Evolutionary conservation across 2,113 vertebrate genomes (phyloP), one percentile per base, ranked within the genome.

Genomic region (Platysteira castanea): DNA sequence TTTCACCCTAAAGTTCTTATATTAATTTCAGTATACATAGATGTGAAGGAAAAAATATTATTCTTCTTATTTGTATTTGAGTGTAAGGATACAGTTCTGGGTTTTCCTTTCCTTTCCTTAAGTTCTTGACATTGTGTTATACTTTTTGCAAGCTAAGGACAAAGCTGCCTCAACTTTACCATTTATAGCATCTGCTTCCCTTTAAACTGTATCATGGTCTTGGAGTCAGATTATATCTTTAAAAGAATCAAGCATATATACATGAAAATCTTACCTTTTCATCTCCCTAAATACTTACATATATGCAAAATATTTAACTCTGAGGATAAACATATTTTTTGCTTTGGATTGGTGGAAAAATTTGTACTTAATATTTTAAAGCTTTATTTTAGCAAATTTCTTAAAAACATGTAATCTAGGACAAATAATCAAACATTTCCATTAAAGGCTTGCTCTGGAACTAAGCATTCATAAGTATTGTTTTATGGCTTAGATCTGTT

Each of bases 391-490:
- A 26, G 5, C 6, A 73, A 68, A 49, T 68, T 37, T 42, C 18
- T 56, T 31, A 10, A 63, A 88, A 54, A 27, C 2, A 24, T 23
- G 10, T 14, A 7, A 49, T 63, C 52, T 49, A 44, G 27, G 9
- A 67, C 19, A 80, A 75, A 27, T 41, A 47, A 31, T 3, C 7
- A 70, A 77, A 71, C 27, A 24, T 7, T 28, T 15, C 7, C 64
- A 15, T 50, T 50, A 56, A 89, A 82, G 23, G 8, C 13, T 81
- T 73, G 3, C 5, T 59, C 23, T 61, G 21, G 30, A 90, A 61
- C 9, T 76, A 37, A 67, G 23, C 0, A 0, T 73, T 39, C 21
- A 35, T 17, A 4, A 26, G 6, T 11, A 12, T 4, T 50, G 6
- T 61, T 83, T 67, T 31, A 61, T 21, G 9, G 7, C 7, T 71